phyloP scores from a whole-genome alignment of 2,113 vertebrate species.

The Eulemur rufifrons region DNA sequence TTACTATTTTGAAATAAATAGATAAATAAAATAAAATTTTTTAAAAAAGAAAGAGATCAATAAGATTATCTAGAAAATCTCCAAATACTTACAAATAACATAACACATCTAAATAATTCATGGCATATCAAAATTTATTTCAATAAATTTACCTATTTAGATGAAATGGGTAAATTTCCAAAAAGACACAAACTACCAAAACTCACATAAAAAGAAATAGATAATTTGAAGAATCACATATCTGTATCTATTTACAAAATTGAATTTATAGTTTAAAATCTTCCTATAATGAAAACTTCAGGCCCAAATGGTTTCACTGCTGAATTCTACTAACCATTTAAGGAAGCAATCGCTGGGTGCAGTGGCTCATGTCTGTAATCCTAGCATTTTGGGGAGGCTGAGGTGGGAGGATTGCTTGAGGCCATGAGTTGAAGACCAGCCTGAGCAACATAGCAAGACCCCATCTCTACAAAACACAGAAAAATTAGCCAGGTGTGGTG shows the following conservation, averaged over 20 bases:
- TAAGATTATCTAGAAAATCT: constrained; percentile 21
- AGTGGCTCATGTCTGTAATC: too few species aligned
- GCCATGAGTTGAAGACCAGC: too few species aligned
- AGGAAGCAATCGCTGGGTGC: neutral
- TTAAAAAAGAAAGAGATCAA: too few species aligned
- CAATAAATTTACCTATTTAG: neutral
- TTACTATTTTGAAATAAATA: too few species aligned
- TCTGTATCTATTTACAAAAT: neutral
- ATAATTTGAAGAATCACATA: neutral
- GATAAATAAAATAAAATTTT: too few species aligned
- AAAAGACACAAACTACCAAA: neutral
- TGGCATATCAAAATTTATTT: neutral
- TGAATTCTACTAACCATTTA: neutral
- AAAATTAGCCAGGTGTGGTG: too few species aligned
- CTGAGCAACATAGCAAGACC: too few species aligned
- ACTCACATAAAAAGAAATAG: neutral
- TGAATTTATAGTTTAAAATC: constrained; percentile 22
- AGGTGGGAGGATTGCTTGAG: too few species aligned
- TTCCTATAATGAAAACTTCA: neutral
- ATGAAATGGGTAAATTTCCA: neutral
- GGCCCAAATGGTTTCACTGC: neutral
- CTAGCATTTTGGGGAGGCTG: too few species aligned
- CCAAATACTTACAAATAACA: constrained; percentile 1
- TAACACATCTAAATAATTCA: neutral
- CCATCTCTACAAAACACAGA: too few species aligned